These are phyloP conservation scores for Notechis scutatus DNA, from an alignment of 2,113 vertebrate species.

Conservation along the genomic window DNA sequence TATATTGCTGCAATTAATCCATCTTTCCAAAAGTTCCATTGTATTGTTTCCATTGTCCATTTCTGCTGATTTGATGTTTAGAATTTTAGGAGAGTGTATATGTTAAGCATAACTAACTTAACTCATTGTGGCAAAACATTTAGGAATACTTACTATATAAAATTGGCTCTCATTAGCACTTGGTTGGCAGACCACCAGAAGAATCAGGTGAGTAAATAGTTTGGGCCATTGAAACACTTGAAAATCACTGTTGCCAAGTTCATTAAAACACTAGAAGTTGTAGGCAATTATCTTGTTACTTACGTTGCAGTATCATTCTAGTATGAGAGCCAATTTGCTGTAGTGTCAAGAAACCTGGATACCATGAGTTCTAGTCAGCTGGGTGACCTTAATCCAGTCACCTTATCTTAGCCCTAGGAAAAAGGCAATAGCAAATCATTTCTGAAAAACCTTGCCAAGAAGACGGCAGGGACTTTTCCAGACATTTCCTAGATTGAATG, in stretches of 20 bases:
- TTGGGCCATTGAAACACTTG: not conserved
- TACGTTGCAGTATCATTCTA: not conserved
- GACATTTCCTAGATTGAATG: not conserved
- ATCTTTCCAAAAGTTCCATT: not conserved
- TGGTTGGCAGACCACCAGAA: not conserved
- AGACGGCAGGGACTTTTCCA: not conserved
- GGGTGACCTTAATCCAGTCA: not conserved
- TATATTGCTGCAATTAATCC: not conserved
- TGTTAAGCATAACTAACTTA: not conserved
- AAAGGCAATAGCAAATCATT: not conserved
- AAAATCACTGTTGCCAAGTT: not conserved
- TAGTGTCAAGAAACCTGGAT: not conserved
- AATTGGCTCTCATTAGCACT: not conserved
- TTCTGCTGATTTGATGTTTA: not conserved
- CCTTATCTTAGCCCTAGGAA: not conserved
- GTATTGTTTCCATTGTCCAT: not conserved
- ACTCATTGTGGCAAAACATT: not conserved
- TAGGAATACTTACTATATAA: not conserved
- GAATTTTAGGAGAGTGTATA: not conserved
- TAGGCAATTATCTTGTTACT: not conserved
- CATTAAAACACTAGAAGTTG: not conserved
- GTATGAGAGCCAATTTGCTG: not conserved
- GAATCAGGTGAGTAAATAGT: not conserved
- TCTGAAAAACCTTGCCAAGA: not conserved
- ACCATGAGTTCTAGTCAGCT: not conserved